phyloP scores from a whole-genome alignment of 2,113 vertebrate genomes.

The Brachionichthys hirsutus region DNA sequence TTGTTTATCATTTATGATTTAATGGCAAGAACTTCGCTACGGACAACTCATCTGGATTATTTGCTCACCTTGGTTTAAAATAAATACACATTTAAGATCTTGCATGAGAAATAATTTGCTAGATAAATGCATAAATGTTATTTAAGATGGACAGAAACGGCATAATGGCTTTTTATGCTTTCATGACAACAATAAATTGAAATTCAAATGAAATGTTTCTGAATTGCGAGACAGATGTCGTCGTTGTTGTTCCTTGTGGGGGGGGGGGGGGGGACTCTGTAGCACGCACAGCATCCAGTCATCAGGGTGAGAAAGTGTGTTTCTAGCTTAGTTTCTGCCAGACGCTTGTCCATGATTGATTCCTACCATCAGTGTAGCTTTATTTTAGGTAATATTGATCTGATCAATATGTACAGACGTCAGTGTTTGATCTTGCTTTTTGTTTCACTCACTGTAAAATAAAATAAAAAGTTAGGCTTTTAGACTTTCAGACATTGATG shows the following conservation, averaged over 20 bases:
- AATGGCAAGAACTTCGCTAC: no score
- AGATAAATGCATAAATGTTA: slow-evolving; percentile 21
- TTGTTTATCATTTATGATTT: neutral
- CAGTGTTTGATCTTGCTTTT: slow-evolving; percentile 8
- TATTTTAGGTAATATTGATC: slow-evolving; percentile 23
- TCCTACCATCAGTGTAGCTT: neutral
- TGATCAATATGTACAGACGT: slow-evolving; percentile 19
- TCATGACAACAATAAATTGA: slow-evolving; percentile 14
- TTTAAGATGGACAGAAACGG: slow-evolving; percentile 4
- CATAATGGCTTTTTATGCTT: slow-evolving; percentile 16
- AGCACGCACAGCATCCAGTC: no score
- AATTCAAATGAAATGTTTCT: slow-evolving; percentile 33
- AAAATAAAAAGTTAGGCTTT: slow-evolving; percentile 29
- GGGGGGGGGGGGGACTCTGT: no score
- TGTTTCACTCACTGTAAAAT: slow-evolving; percentile 1
- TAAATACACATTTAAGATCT: slow-evolving; percentile 7
- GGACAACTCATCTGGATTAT: no score
- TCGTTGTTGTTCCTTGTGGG: no score
- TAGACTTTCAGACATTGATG: slow-evolving; percentile 25
- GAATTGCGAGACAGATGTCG: no score
- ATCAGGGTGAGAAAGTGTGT: no score
- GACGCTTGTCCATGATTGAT: slow-evolving; percentile 2
- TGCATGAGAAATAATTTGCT: neutral
- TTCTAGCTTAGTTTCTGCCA: neutral
- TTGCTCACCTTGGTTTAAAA: slow-evolving; percentile 11